A percentile compares a stretch with the other conserved stretches of the same genome.
Conservation (phyloP, 2,797 vertebrate genomes). For the Falco biarmicus region DNA sequence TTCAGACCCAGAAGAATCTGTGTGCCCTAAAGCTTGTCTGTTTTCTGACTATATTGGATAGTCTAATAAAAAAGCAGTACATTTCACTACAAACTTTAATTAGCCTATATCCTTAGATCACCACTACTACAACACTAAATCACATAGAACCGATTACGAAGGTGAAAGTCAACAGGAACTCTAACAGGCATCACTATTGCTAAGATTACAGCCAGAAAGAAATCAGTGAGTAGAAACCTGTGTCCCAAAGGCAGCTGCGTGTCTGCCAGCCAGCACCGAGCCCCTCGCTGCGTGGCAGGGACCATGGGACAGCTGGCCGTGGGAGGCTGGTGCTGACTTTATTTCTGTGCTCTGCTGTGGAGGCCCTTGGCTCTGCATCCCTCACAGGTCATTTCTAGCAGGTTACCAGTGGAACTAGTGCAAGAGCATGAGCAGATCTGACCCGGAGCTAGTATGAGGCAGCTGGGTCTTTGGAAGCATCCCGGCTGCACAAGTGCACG, state of each 20-base stretch:
- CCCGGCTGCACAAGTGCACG: not conserved
- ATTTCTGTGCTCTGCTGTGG: not conserved
- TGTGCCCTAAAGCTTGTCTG: not conserved
- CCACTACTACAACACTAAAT: not conserved
- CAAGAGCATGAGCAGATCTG: not conserved
- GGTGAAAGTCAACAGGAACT: not conserved
- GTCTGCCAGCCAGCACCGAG: not conserved
- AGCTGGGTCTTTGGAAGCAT: not conserved
- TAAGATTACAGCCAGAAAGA: not conserved
- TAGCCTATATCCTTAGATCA: not conserved
- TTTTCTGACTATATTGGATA: not conserved
- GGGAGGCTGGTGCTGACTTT: not conserved
- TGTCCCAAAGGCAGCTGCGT: not conserved
- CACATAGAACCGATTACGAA: not conserved
- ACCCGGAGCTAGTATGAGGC: not conserved
- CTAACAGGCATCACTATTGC: not conserved
- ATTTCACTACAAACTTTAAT: not conserved
- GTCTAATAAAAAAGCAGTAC: not conserved
- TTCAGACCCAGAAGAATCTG: not conserved
- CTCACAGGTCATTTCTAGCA: not conserved
- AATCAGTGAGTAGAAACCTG: accelerated
- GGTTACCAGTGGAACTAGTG: not conserved
- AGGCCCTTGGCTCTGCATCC: not conserved
- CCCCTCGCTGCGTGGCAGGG: accelerated
- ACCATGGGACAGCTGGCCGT: not conserved